Evolutionary conservation across 2,113 vertebrate species (phyloP).

Genomic region (Salvelinus fontinalis): DNA sequence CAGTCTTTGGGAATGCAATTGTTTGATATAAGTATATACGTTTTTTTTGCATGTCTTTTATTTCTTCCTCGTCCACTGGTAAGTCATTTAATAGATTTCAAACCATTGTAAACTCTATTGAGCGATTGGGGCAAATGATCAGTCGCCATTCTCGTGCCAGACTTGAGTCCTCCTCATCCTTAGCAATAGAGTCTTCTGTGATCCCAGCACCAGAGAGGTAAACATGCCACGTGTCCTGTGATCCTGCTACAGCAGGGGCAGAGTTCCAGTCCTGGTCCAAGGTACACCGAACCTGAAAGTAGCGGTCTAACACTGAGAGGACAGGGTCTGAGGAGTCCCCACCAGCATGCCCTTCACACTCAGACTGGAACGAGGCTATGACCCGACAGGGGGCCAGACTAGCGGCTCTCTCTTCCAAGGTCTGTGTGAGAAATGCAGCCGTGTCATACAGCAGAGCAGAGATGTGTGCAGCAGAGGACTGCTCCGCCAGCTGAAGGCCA

Average conservation of each 20-base stretch:
- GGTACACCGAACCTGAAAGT: constrained; percentile 70
- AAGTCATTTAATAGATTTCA: constrained; percentile 15
- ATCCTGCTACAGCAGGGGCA: constrained; percentile 39
- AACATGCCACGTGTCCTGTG: constrained; percentile 61
- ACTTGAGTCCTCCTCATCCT: neutral
- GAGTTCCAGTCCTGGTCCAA: constrained; percentile 48
- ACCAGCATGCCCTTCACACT: constrained; percentile 1
- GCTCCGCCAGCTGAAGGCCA: constrained; percentile 40
- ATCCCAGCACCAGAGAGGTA: constrained; percentile 62
- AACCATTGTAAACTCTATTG: constrained; percentile 64
- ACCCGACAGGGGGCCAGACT: constrained; percentile 55
- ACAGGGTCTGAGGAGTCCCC: constrained; percentile 46
- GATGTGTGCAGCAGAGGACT: constrained; percentile 57
- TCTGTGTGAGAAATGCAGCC: constrained; percentile 59
- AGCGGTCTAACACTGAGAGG: constrained; percentile 69
- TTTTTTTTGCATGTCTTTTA: too few relatives aligned
- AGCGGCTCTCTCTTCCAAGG: constrained; percentile 29
- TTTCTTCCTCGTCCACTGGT: too few relatives aligned
- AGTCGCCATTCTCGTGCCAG: constrained; percentile 60
- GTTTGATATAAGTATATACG: neutral
- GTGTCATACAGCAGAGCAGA: constrained; percentile 72
- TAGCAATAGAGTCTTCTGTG: neutral
- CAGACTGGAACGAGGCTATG: constrained; percentile 63
- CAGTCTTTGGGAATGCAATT: neutral
- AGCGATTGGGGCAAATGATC: constrained; percentile 50